Conservation (phyloP, 2,888 invertebrate species). For the Graphium colonna region DNA sequence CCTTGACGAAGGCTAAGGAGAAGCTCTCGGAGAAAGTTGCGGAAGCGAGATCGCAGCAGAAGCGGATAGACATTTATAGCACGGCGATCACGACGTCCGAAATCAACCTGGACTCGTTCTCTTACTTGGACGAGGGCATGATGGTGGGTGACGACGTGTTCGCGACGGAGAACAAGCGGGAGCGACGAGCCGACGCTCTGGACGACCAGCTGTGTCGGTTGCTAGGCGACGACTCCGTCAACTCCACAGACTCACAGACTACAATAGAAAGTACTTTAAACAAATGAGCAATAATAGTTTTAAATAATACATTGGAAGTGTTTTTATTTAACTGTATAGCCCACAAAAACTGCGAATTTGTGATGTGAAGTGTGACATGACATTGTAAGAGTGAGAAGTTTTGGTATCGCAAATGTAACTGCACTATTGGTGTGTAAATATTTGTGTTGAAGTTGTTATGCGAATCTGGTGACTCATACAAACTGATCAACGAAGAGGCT, state of each 20-base stretch:
- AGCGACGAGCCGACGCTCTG: conserved; percentile 43
- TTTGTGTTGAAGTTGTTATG: conserved; percentile 32
- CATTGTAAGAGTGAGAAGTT: conserved; percentile 29
- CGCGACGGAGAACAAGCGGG: conserved; percentile 46
- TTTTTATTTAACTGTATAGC: conserved; percentile 44
- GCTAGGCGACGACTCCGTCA: conserved; percentile 59
- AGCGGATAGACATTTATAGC: conserved; percentile 76
- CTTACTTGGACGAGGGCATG: conserved; percentile 73
- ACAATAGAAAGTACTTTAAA: conserved; percentile 67
- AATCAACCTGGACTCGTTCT: conserved; percentile 75
- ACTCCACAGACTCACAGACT: conserved; percentile 59
- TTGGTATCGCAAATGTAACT: conserved; percentile 27
- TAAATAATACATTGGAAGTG: conserved; percentile 33
- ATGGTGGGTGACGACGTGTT: conserved; percentile 71
- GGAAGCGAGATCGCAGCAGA: conserved; percentile 62
- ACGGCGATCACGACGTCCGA: conserved; percentile 74
- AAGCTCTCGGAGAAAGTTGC: conserved; percentile 69
- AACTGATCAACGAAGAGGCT: conserved; percentile 26
- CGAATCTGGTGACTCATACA: neutral
- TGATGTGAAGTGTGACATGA: conserved; percentile 46
- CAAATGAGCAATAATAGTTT: conserved; percentile 57
- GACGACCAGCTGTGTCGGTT: conserved; percentile 60
- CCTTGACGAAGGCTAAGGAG: conserved; percentile 64
- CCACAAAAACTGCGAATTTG: conserved; percentile 10
- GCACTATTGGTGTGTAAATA: conserved; percentile 36